These are phyloP conservation scores for Stenichneumon culpator DNA, from an alignment of 2,888 invertebrate genomes.

Conservation along the genomic window DNA sequence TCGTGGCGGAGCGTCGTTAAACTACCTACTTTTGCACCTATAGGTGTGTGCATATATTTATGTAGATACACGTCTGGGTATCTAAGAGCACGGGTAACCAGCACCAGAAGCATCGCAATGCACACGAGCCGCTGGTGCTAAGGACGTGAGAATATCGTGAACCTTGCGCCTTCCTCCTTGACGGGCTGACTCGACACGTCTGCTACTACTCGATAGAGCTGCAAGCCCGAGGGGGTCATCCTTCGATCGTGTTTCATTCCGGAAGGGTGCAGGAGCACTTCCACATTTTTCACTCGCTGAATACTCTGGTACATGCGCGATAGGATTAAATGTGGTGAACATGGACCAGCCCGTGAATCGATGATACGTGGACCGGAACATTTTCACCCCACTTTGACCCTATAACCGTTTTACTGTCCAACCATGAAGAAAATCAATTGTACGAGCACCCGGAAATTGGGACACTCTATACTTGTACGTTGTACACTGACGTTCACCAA, in stretches of 20 bases:
- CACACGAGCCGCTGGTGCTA: slow-evolving; percentile 61
- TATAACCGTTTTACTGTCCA: not conserved
- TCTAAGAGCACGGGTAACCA: slow-evolving; percentile 58
- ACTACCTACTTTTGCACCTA: slow-evolving; percentile 41
- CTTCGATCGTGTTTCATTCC: slow-evolving; percentile 27
- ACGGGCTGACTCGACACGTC: slow-evolving; percentile 62
- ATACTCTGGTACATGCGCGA: not conserved
- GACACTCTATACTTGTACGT: not conserved
- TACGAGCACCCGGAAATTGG: not conserved
- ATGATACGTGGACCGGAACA: not conserved
- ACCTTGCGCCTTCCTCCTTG: slow-evolving; percentile 59
- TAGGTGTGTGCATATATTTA: slow-evolving; percentile 1
- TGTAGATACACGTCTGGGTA: slow-evolving; percentile 18
- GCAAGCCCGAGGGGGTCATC: slow-evolving; percentile 34
- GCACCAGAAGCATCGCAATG: slow-evolving; percentile 55
- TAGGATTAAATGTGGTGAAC: not conserved
- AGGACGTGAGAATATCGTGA: slow-evolving; percentile 71
- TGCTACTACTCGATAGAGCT: slow-evolving; percentile 57
- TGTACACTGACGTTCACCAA: not conserved
- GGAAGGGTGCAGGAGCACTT: slow-evolving; percentile 17
- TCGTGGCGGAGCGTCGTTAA: slow-evolving; percentile 59
- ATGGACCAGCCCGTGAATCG: not conserved
- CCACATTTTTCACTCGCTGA: slow-evolving; percentile 13
- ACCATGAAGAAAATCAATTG: slow-evolving; percentile 5
- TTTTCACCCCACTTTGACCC: not conserved